These are phyloP conservation scores for Caenorhabditis becei DNA, from an alignment of 2,888 invertebrate species.

Conservation along the genomic window DNA sequence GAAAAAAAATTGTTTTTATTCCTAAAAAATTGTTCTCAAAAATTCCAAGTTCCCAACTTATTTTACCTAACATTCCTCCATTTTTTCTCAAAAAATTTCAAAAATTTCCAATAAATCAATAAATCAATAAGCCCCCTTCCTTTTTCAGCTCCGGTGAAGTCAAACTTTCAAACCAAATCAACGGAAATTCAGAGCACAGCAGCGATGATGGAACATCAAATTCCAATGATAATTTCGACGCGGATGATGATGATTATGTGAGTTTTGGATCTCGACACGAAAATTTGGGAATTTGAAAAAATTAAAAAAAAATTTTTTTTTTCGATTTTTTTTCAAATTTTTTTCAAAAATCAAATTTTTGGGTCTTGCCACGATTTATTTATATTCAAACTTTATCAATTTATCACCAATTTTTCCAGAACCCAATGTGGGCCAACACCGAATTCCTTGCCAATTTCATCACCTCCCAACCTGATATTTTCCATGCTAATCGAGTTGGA, in stretches of 20 bases:
- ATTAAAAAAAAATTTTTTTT: too few relatives aligned
- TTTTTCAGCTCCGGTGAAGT: background rate
- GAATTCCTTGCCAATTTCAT: constrained; percentile 64
- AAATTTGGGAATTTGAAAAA: too few relatives aligned
- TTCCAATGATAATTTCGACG: constrained; percentile 33
- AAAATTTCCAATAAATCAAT: too few relatives aligned
- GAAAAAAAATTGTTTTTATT: too few relatives aligned
- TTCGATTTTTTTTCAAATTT: too few relatives aligned
- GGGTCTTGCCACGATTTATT: background rate
- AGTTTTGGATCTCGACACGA: background rate
- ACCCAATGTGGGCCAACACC: constrained; percentile 42
- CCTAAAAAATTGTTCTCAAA: too few relatives aligned
- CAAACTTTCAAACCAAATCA: too few relatives aligned
- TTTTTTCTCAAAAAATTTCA: too few relatives aligned
- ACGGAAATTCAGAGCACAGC: background rate
- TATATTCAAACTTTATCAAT: background rate
- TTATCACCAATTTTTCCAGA: background rate
- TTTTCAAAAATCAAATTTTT: background rate
- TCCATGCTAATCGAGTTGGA: constrained; percentile 13
- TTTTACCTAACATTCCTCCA: too few relatives aligned
- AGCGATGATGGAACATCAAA: constrained; percentile 46
- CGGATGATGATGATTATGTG: constrained; percentile 51
- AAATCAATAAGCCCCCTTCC: too few relatives aligned
- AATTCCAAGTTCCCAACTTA: too few relatives aligned
- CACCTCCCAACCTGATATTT: constrained; percentile 64